These are phyloP conservation scores for Zaprionus vittiger DNA, from an alignment of 1,140 invertebrate species.

Conservation along the genomic window DNA sequence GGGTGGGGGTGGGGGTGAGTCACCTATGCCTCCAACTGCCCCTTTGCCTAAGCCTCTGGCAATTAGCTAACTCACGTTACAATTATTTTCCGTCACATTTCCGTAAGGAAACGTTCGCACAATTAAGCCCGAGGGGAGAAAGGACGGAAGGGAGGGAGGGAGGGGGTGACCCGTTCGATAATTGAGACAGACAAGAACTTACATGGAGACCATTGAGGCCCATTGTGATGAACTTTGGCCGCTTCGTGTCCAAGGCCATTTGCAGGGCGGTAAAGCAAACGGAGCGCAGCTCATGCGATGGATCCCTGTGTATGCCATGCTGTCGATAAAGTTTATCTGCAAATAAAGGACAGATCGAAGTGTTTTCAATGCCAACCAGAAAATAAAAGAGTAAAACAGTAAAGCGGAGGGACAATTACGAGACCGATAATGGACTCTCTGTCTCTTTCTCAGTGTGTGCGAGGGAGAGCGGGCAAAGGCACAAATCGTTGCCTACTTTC, in stretches of 20 bases:
- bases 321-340: slow-evolving; percentile 93
- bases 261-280: slow-evolving; percentile 93
- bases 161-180: neutral
- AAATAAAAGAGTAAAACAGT: slow-evolving; percentile 18
- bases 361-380: slow-evolving; percentile 26
- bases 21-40: neutral
- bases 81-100: slow-evolving; percentile 40
- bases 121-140: neutral
- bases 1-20: no score
- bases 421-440: slow-evolving; percentile 5
- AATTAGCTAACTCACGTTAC: slow-evolving; percentile 39
- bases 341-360: slow-evolving; percentile 35
- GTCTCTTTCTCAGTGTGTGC: neutral
- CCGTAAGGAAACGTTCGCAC: slow-evolving; percentile 30
- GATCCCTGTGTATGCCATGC: slow-evolving; percentile 90
- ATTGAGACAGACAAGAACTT: slow-evolving; percentile 79
- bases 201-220: slow-evolving; percentile 94
- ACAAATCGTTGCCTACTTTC: slow-evolving; percentile 58
- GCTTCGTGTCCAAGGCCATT: slow-evolving; percentile 93
- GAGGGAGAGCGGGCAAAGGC: neutral
- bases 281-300: slow-evolving; percentile 92
- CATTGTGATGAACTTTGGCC: slow-evolving; percentile 92
- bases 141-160: no score
- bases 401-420: slow-evolving; percentile 18
- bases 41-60: neutral